Conservation (phyloP, 2,113 vertebrate species). For the Chrysochloris asiatica region DNA sequence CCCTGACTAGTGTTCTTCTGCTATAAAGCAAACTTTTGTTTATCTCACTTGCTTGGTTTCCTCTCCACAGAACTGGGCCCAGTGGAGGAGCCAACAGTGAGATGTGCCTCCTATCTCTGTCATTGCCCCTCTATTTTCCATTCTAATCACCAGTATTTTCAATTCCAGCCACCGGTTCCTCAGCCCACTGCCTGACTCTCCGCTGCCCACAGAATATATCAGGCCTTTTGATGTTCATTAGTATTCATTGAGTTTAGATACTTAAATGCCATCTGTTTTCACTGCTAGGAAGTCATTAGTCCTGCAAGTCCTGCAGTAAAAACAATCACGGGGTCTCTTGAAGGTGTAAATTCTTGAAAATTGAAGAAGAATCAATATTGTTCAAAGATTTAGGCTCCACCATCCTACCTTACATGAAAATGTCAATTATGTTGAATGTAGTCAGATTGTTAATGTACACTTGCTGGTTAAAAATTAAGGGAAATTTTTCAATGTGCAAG, state of each 20-base stretch:
- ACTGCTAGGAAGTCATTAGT: background rate
- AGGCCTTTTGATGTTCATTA: background rate
- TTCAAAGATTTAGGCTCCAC: background rate
- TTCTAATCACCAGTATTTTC: no score
- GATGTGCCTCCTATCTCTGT: background rate
- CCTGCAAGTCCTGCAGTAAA: background rate
- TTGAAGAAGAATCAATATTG: background rate
- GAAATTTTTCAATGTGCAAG: background rate
- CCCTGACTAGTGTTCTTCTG: background rate
- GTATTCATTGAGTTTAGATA: background rate
- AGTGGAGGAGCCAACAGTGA: background rate
- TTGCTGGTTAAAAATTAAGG: background rate
- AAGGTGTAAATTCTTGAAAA: background rate
- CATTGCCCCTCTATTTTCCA: background rate
- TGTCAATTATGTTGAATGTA: background rate
- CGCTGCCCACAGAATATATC: background rate
- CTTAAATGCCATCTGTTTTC: background rate
- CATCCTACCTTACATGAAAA: no score
- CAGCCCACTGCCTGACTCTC: no score
- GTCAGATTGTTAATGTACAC: background rate
- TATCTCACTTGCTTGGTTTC: background rate
- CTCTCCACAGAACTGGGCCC: background rate
- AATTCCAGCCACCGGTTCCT: background rate
- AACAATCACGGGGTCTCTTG: background rate
- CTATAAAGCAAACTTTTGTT: background rate